Evolutionary conservation across 1,140 invertebrate species (phyloP).

Genomic region (Arctopsyche grandis): DNA sequence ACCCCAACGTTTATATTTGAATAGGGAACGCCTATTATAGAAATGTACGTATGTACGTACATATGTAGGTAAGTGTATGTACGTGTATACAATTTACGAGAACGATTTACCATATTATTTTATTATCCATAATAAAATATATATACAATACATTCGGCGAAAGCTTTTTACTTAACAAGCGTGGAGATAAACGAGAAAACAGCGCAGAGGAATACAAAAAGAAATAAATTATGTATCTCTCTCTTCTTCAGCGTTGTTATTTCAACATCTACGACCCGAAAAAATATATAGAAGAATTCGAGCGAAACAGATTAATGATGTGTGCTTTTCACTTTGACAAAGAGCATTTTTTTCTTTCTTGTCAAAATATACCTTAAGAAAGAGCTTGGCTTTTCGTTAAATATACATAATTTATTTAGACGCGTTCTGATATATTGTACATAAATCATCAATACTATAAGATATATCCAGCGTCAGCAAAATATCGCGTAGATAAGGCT

Average conservation of each 20-base stretch:
- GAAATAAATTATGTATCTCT: slow-evolving; percentile 52
- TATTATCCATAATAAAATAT: neutral
- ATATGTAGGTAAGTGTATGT: neutral
- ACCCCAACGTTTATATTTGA: neutral
- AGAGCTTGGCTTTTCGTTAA: neutral
- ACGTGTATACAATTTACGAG: neutral
- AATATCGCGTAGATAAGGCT: no score
- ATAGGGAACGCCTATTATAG: neutral
- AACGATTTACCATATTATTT: neutral
- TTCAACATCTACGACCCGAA: slow-evolving; percentile 13
- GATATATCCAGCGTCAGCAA: no score
- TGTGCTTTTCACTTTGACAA: slow-evolving; percentile 48
- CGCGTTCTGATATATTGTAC: no score
- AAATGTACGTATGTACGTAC: neutral
- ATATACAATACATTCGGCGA: neutral
- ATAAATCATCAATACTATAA: no score
- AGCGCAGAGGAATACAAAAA: slow-evolving; percentile 26
- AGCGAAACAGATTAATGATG: slow-evolving; percentile 52
- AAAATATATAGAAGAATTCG: slow-evolving; percentile 40
- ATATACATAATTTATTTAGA: neutral
- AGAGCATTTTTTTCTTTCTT: slow-evolving; percentile 20
- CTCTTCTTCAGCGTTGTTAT: slow-evolving; percentile 39
- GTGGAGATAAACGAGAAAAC: slow-evolving; percentile 9
- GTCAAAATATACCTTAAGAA: neutral
- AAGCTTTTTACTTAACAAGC: slow-evolving; percentile 34